Evolutionary conservation across 1,140 invertebrate species (phyloP).

Genomic region (Contarinia nasturtii): DNA sequence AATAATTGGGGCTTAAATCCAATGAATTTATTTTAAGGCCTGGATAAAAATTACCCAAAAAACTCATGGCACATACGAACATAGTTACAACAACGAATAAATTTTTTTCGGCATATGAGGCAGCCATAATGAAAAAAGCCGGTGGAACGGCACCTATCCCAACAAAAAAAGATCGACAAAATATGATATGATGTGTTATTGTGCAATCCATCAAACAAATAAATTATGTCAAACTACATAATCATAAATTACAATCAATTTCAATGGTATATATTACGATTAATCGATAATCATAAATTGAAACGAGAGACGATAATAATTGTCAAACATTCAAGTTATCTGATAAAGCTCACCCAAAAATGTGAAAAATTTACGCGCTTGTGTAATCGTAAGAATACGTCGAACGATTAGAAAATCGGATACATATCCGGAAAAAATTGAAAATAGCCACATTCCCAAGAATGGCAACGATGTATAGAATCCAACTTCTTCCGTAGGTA

Average conservation of each 20-base stretch:
- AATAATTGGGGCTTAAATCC: constrained; percentile 66
- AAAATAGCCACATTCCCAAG: constrained; percentile 50
- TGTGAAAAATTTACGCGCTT: constrained; percentile 51
- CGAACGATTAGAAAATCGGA: constrained; percentile 45
- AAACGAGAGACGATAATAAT: too few relatives aligned
- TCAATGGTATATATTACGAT: too few relatives aligned
- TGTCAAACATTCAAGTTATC: too few relatives aligned
- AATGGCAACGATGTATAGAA: constrained; percentile 48
- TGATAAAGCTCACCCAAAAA: constrained; percentile 32
- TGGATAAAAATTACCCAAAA: constrained; percentile 57
- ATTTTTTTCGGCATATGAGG: constrained; percentile 61
- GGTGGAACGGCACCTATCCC: constrained; percentile 32
- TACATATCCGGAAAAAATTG: constrained; percentile 39
- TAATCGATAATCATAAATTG: too few relatives aligned
- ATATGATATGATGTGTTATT: too few relatives aligned
- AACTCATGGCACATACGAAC: constrained; percentile 49
- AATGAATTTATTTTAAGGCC: constrained; percentile 64
- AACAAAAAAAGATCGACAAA: constrained; percentile 18
- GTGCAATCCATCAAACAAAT: too few relatives aligned
- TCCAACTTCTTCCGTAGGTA: constrained; percentile 54
- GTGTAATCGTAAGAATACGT: constrained; percentile 33
- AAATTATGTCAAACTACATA: too few relatives aligned
- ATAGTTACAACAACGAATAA: constrained; percentile 36
- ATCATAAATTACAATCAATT: too few relatives aligned
- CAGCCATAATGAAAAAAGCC: constrained; percentile 58